Evolutionary conservation across 1,140 invertebrate genomes (phyloP).

Genomic region (Plectus sambesii): DNA sequence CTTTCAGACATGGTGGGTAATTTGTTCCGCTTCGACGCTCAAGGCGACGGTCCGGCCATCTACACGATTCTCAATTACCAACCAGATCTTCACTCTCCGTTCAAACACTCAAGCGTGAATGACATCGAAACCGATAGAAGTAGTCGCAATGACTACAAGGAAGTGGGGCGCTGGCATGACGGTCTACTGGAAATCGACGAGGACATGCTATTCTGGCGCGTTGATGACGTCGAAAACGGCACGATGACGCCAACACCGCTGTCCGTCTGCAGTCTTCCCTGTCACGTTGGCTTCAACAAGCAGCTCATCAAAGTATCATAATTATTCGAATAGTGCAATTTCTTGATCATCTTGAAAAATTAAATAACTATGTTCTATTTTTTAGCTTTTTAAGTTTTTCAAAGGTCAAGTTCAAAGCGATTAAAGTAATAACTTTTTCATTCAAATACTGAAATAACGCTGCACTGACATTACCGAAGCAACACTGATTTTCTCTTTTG

Average conservation of each 20-base stretch:
- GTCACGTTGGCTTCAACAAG: constrained; percentile 47
- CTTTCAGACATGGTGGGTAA: constrained; percentile 56
- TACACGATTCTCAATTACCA: constrained; percentile 58
- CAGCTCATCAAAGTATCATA: constrained; percentile 40
- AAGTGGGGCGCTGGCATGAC: constrained; percentile 56
- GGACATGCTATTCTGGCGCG: constrained; percentile 33
- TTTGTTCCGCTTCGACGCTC: constrained; percentile 55
- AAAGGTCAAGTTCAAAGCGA: no score
- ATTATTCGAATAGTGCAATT: background rate
- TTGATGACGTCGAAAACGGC: no score
- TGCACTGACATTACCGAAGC: no score
- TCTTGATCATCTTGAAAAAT: background rate
- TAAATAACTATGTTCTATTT: constrained; percentile 38
- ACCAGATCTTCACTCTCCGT: constrained; percentile 45
- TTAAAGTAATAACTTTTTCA: no score
- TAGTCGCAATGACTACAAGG: constrained; percentile 53
- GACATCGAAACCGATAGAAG: constrained; percentile 29
- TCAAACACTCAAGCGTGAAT: background rate
- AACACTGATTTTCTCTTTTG: no score
- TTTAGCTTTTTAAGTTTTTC: no score
- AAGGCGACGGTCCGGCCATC: constrained; percentile 58
- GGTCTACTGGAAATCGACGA: constrained; percentile 45
- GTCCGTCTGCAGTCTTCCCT: constrained; percentile 58
- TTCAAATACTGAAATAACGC: no score
- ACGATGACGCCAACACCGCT: constrained; percentile 46